Percentiles rank a stretch among this genome's conserved stretches.
Conservation (phyloP, 2,113 vertebrate species). For the Pogonocichla stellata region DNA sequence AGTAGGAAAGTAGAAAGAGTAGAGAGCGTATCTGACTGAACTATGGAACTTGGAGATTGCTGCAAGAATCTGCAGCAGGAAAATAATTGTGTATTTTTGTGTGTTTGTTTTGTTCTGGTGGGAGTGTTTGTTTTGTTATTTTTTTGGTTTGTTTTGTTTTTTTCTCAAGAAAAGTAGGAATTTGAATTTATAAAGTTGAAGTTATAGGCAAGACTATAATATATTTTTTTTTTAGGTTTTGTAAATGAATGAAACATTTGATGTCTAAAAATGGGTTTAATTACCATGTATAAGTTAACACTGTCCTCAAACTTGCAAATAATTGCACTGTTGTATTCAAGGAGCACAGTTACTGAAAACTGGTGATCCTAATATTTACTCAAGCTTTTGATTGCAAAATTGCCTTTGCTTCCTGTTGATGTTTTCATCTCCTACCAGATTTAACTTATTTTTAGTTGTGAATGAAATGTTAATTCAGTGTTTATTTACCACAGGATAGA, state of each 20-base stretch:
- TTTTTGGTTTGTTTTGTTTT: too few species aligned
- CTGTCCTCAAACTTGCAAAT: not conserved
- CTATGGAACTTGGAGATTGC: not conserved
- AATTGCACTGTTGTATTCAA: not conserved
- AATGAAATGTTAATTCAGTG: not conserved
- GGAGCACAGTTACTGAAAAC: not conserved
- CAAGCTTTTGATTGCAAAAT: not conserved
- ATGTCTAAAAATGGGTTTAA: not conserved
- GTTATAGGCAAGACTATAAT: not conserved
- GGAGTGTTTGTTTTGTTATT: fast-evolving
- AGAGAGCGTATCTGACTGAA: not conserved
- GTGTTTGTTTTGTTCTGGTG: not conserved
- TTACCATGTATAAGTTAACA: not conserved
- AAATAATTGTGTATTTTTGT: not conserved
- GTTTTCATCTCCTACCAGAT: not conserved
- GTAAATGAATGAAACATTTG: not conserved
- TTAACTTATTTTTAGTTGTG: not conserved
- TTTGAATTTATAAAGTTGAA: not conserved
- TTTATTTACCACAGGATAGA: not conserved
- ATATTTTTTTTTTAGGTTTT: not conserved
- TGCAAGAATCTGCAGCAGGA: not conserved
- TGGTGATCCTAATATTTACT: not conserved
- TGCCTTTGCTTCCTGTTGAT: not conserved
- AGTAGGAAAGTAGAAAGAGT: not conserved
- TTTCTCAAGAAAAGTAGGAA: not conserved